Evolutionary conservation across 2,888 invertebrate genomes (phyloP).

Genomic region (Zaprionus lineosus): DNA sequence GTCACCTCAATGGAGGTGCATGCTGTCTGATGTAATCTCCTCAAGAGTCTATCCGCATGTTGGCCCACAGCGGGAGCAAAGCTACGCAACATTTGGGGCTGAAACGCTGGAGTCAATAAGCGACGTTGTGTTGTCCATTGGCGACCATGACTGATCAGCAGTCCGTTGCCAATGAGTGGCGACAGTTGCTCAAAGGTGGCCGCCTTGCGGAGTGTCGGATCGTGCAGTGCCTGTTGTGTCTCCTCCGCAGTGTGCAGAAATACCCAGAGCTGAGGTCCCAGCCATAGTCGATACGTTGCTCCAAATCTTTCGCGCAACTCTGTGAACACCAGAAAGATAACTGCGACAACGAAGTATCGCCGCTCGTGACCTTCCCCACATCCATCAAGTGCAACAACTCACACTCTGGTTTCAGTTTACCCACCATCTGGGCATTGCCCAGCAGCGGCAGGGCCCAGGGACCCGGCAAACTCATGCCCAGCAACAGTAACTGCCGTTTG

Average conservation of each 20-base stretch:
- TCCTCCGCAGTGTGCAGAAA: conserved; percentile 79
- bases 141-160: conserved; percentile 79
- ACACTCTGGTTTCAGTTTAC: conserved; percentile 80
- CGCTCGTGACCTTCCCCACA: background rate
- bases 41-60: conserved; percentile 85
- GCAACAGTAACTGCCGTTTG: conserved; percentile 54
- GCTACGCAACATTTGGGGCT: conserved; percentile 88
- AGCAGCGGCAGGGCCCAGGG: conserved; percentile 80
- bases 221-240: conserved; percentile 76
- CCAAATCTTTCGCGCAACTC: conserved; percentile 68
- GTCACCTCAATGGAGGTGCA: conserved; percentile 77
- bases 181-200: conserved; percentile 75
- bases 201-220: conserved; percentile 70
- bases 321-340: conserved; percentile 71
- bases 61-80: conserved; percentile 87
- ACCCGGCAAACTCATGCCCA: conserved; percentile 74
- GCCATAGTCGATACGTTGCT: conserved; percentile 78
- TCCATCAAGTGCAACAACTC: conserved; percentile 25
- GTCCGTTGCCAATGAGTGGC: conserved; percentile 79
- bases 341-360: conserved; percentile 40
- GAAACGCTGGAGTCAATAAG: conserved; percentile 90
- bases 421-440: conserved; percentile 80
- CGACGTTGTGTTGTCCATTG: conserved; percentile 87
- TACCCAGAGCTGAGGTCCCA: conserved; percentile 81
- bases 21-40: conserved; percentile 68